Conservation (phyloP, 2,797 vertebrate species). For the Poecilia velifera region DNA sequence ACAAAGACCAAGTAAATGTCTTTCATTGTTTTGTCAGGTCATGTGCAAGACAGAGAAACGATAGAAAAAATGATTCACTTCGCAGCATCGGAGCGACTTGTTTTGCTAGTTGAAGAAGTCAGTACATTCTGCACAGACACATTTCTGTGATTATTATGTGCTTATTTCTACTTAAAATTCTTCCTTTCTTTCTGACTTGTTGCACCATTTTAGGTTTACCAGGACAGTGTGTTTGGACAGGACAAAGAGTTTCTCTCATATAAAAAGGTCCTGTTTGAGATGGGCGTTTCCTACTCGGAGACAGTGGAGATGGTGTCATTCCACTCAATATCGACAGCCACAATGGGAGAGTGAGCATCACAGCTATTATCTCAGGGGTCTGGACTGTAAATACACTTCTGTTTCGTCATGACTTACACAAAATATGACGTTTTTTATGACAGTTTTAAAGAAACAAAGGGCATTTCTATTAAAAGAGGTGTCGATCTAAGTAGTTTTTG, state of each 20-base stretch:
- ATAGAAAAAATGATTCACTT: slow-evolving; percentile 86
- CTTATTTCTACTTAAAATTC: neutral
- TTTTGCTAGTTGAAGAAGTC: slow-evolving; percentile 88
- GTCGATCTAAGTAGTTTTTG: neutral
- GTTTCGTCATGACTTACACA: neutral
- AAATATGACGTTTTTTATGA: neutral
- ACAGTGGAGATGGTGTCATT: slow-evolving; percentile 84
- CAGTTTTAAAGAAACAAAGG: neutral
- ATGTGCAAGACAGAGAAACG: slow-evolving; percentile 84
- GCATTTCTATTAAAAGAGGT: neutral
- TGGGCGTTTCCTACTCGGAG: slow-evolving; percentile 74
- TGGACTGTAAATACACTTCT: neutral
- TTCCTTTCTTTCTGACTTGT: neutral
- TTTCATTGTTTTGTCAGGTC: slow-evolving; percentile 72
- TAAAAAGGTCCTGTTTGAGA: slow-evolving; percentile 86
- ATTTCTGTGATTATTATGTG: neutral
- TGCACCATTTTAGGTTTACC: slow-evolving; percentile 79
- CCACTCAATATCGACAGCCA: slow-evolving; percentile 83
- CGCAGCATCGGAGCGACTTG: slow-evolving; percentile 82
- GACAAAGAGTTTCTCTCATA: slow-evolving; percentile 84
- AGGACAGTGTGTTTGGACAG: slow-evolving; percentile 82
- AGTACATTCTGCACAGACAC: neutral
- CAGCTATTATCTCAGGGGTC: neutral
- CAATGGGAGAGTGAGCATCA: slow-evolving; percentile 85
- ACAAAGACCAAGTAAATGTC: neutral